Conservation (phyloP, 64 coral and sea anemone species). For the Exaiptasia diaphana region DNA sequence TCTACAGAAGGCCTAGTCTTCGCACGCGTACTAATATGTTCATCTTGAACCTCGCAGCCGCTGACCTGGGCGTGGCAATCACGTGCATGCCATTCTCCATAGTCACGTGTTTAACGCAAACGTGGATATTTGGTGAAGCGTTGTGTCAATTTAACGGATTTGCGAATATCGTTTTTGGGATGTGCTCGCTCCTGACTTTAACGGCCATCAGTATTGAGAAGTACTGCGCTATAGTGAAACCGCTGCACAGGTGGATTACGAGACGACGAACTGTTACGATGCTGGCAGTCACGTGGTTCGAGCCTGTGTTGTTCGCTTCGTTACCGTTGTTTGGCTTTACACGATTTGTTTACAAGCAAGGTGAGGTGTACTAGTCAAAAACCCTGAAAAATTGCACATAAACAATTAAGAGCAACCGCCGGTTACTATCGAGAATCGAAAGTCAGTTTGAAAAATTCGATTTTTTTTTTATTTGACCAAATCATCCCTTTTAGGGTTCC, state of each 20-base stretch:
- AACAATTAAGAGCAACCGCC: no score
- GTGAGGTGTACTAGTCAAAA: no score
- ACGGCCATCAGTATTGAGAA: constrained; percentile 82
- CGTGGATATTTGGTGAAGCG: constrained; percentile 67
- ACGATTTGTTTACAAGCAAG: constrained; percentile 49
- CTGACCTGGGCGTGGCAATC: constrained; percentile 68
- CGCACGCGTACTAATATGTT: constrained; percentile 91
- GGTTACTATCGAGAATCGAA: no score
- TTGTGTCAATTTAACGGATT: constrained; percentile 76
- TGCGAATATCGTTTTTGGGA: constrained; percentile 56
- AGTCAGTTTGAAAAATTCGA: no score
- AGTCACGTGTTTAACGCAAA: constrained; percentile 48
- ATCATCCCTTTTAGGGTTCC: no score
- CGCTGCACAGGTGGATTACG: constrained; percentile 58
- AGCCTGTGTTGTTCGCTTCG: constrained; percentile 31
- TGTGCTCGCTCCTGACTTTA: constrained; percentile 58
- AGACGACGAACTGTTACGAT: constrained; percentile 33
- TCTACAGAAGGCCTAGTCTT: constrained; percentile 33
- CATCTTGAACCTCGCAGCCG: constrained; percentile 74
- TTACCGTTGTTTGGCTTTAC: constrained; percentile 56
- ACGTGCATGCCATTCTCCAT: constrained; percentile 78
- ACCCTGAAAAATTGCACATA: no score
- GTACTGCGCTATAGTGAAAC: constrained; percentile 79
- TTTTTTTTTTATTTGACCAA: no score
- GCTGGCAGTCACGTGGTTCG: constrained; percentile 63